These are phyloP conservation scores for Agrochola macilenta DNA, from an alignment of 2,888 invertebrate species.

Conservation along the genomic window DNA sequence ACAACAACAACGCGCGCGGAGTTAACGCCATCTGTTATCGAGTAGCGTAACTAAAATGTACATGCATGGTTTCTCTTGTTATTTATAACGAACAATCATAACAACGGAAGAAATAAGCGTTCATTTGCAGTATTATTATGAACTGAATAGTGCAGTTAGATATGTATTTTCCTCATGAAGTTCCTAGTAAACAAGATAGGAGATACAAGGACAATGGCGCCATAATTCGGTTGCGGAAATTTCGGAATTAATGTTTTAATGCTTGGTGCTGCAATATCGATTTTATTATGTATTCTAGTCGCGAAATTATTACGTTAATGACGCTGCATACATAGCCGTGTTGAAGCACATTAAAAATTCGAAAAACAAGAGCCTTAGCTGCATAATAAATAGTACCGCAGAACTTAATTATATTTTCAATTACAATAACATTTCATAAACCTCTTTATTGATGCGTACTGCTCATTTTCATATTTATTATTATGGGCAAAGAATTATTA, in stretches of 20 bases:
- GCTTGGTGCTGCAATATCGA: slow-evolving; percentile 39
- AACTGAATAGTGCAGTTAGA: slow-evolving; percentile 14
- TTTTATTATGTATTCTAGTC: slow-evolving; percentile 30
- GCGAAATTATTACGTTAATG: slow-evolving; percentile 24
- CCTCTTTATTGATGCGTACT: neutral
- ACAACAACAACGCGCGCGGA: neutral
- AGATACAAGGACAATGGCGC: slow-evolving; percentile 44
- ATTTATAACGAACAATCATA: neutral
- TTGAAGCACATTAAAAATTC: neutral
- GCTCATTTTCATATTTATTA: neutral
- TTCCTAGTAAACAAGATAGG: slow-evolving; percentile 37
- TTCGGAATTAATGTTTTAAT: slow-evolving; percentile 12
- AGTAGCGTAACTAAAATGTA: slow-evolving; percentile 69
- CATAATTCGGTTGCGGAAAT: slow-evolving; percentile 46
- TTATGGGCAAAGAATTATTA: neutral
- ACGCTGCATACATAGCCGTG: slow-evolving; percentile 1
- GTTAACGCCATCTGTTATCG: slow-evolving; percentile 73
- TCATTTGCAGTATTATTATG: neutral
- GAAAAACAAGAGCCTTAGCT: slow-evolving; percentile 5
- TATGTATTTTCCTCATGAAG: slow-evolving; percentile 25
- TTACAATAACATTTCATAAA: neutral
- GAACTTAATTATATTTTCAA: too few species aligned
- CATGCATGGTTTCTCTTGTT: neutral
- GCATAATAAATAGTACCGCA: neutral
- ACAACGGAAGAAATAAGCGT: neutral